These are phyloP conservation scores for Lutjanus erythropterus DNA, from an alignment of 2,113 vertebrate genomes.

Conservation along the genomic window DNA sequence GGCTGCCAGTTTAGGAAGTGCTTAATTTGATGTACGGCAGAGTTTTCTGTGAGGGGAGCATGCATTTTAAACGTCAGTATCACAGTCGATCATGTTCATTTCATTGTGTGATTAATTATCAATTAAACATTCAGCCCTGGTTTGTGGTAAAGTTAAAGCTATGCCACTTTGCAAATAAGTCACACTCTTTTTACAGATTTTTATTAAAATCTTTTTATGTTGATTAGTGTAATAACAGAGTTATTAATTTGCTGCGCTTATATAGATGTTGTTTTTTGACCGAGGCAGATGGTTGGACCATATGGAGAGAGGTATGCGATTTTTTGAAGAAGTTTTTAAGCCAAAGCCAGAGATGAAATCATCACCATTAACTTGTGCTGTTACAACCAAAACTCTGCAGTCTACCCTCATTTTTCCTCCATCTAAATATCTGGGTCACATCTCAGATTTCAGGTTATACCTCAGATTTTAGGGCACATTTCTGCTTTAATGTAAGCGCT, in stretches of 20 bases:
- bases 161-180: neutral
- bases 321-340: slow-evolving; percentile 72
- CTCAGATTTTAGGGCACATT: slow-evolving; percentile 27
- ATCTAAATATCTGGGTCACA: slow-evolving; percentile 27
- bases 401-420: neutral
- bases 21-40: too few relatives aligned
- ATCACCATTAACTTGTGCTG: slow-evolving; percentile 34
- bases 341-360: slow-evolving; percentile 40
- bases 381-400: slow-evolving; percentile 23
- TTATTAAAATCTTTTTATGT: slow-evolving; percentile 13
- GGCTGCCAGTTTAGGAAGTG: too few relatives aligned
- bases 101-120: too few relatives aligned
- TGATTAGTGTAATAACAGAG: slow-evolving; percentile 50
- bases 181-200: neutral
- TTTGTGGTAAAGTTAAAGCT: neutral
- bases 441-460: slow-evolving; percentile 32
- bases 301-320: slow-evolving; percentile 81
- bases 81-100: too few relatives aligned
- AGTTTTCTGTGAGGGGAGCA: too few relatives aligned
- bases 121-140: too few relatives aligned
- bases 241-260: slow-evolving; percentile 38
- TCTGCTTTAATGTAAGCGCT: slow-evolving; percentile 7
- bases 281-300: slow-evolving; percentile 83
- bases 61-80: too few relatives aligned
- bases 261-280: slow-evolving; percentile 55